Percentiles rank a stretch among this genome's conserved stretches.
Conservation (phyloP, 1,140 invertebrate genomes). For the Amphibalanus amphitrite region DNA sequence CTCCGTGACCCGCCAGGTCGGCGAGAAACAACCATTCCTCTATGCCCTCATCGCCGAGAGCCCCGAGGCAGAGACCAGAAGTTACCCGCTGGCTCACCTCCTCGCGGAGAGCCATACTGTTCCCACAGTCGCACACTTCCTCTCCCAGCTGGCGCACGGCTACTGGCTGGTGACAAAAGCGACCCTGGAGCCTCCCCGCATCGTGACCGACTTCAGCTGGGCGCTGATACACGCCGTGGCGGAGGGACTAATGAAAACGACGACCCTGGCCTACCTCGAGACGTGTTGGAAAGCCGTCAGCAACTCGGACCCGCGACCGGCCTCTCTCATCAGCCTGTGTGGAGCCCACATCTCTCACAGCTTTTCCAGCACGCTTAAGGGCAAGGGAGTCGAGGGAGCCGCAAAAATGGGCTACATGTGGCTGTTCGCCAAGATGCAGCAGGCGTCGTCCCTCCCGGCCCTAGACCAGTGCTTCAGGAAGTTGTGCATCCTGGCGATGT, state of each 20-base stretch:
- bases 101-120: not conserved
- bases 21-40: not conserved
- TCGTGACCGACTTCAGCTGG: not conserved
- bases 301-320: too few species aligned
- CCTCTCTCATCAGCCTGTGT: not conserved
- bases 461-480: not conserved
- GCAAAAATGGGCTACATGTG: not conserved
- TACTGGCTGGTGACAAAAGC: not conserved
- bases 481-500: not conserved
- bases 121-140: not conserved
- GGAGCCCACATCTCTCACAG: not conserved
- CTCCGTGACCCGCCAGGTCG: not conserved
- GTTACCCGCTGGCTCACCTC: not conserved
- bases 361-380: not conserved
- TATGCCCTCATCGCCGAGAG: not conserved
- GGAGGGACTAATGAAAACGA: not conserved
- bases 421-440: not conserved
- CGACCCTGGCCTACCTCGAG: not conserved
- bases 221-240: not conserved
- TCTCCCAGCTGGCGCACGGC: not conserved
- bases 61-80: not conserved
- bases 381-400: not conserved
- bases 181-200: not conserved
- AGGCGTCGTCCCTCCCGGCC: not conserved
- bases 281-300: not conserved